Percentiles rank a stretch among this genome's conserved stretches.
These are phyloP conservation scores for Glaucopsyche alexis DNA, from an alignment of 2,888 invertebrate species.

Conservation along the genomic window DNA sequence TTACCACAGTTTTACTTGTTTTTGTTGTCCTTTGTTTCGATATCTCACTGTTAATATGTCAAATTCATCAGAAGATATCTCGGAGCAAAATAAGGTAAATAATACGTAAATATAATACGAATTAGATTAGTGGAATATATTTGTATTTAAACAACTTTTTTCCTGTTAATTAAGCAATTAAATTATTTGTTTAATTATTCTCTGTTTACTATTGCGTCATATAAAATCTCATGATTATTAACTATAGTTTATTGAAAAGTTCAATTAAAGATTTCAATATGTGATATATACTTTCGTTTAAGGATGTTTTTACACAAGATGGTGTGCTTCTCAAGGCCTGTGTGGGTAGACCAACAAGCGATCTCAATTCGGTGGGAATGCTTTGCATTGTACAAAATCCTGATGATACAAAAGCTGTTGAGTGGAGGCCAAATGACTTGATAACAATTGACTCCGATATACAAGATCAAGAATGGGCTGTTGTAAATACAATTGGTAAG, in stretches of 20 bases:
- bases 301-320: slow-evolving; percentile 89
- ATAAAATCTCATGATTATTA: neutral
- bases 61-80: slow-evolving; percentile 28
- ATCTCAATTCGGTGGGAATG: slow-evolving; percentile 84
- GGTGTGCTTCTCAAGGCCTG: slow-evolving; percentile 87
- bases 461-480: slow-evolving; percentile 91
- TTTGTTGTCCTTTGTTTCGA: neutral
- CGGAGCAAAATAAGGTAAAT: slow-evolving; percentile 29
- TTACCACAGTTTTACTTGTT: neutral
- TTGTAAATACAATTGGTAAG: slow-evolving; percentile 86
- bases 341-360: slow-evolving; percentile 80
- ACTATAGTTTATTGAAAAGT: too few species aligned
- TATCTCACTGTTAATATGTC: neutral
- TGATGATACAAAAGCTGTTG: slow-evolving; percentile 82
- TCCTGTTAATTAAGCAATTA: neutral
- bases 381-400: slow-evolving; percentile 84
- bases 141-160: neutral
- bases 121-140: neutral
- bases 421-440: slow-evolving; percentile 91
- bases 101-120: neutral
- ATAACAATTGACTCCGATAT: slow-evolving; percentile 87
- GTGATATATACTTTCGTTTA: slow-evolving; percentile 30
- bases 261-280: neutral
- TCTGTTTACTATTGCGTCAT: slow-evolving; percentile 26
- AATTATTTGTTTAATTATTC: neutral